Evolutionary conservation across 2,113 vertebrate genomes (phyloP).

Genomic region (Haplochromis vanheusdeni): DNA sequence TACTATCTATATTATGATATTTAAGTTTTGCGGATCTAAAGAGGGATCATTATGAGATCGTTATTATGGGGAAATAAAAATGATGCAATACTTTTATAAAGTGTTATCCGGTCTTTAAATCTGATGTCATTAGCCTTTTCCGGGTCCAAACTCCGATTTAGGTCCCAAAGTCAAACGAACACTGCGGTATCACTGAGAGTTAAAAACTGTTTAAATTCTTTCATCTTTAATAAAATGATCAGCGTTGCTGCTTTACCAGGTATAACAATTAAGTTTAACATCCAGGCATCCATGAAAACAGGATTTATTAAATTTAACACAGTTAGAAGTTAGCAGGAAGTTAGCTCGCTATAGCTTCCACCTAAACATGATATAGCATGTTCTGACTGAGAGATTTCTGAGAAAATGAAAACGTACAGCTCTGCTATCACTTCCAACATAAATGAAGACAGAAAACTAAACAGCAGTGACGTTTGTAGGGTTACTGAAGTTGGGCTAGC

Average conservation of each 20-base stretch:
- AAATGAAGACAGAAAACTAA: too few species aligned
- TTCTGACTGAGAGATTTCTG: background rate
- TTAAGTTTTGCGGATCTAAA: accelerated
- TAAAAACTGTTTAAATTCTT: accelerated
- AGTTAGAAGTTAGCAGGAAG: accelerated
- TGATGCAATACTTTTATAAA: background rate
- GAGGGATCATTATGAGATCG: accelerated
- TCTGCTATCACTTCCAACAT: too few species aligned
- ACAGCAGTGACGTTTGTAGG: too few species aligned
- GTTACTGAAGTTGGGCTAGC: too few species aligned
- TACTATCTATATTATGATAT: background rate
- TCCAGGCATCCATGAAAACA: background rate
- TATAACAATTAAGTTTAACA: background rate
- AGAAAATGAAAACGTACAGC: accelerated
- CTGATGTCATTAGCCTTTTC: background rate
- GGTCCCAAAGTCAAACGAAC: background rate
- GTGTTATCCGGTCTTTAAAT: background rate
- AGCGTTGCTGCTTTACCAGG: accelerated
- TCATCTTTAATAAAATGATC: background rate
- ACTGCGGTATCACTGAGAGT: accelerated
- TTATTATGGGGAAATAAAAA: background rate
- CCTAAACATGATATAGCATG: accelerated
- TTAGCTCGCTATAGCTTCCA: background rate
- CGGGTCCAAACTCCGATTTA: accelerated
- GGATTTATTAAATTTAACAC: accelerated